A percentile compares a stretch with the other conserved stretches of the same genome.
phyloP scores from a whole-genome alignment of 2,797 vertebrate species.

The Danio jaintianensis region DNA sequence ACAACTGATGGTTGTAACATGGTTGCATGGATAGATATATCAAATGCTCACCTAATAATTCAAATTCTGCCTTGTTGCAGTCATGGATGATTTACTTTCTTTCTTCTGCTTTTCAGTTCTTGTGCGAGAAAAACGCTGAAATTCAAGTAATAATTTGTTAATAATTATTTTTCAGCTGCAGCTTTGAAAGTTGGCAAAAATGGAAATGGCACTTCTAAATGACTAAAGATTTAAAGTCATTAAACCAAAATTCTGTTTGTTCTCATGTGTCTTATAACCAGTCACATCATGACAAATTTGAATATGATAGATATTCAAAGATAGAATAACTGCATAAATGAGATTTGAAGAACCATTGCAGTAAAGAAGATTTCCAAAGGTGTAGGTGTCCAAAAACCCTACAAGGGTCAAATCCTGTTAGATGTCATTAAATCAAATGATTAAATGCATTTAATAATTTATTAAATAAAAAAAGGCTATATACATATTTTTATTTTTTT shows the following conservation, averaged over 20 bases:
- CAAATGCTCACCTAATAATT: neutral
- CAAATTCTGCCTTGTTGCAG: neutral
- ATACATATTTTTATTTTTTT: no score
- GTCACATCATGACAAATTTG: neutral
- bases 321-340: neutral
- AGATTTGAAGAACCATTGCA: neutral
- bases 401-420: neutral
- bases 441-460: no score
- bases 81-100: neutral
- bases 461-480: no score
- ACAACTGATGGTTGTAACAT: no score
- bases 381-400: neutral
- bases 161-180: neutral
- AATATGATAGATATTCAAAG: no score
- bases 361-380: neutral
- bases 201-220: neutral
- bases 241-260: neutral
- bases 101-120: neutral
- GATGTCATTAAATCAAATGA: no score
- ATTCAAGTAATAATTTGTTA: neutral
- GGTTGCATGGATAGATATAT: no score
- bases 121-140: neutral
- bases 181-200: neutral
- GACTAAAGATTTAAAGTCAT: neutral
- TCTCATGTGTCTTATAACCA: neutral